A percentile compares a stretch with the other conserved stretches of the same genome.
phyloP scores from a whole-genome alignment of 1,140 invertebrate species.

The Cepaea nemoralis region DNA sequence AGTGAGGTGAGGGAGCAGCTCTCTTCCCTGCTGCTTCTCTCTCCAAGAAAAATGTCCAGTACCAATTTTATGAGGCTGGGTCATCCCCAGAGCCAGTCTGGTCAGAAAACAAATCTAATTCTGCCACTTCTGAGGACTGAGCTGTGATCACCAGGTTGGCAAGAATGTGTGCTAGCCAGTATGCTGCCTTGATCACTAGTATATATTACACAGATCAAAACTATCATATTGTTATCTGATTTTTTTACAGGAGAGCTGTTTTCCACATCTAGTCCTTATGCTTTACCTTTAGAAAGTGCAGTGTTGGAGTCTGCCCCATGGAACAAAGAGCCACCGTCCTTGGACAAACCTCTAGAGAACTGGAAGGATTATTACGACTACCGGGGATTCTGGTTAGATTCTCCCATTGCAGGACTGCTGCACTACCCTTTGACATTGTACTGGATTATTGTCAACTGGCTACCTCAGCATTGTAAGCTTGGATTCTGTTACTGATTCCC shows the following conservation, averaged over 20 bases:
- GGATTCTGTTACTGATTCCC: background rate
- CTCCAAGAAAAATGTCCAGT: too few species aligned
- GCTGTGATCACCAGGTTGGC: too few species aligned
- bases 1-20: too few species aligned
- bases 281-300: conserved; percentile 1
- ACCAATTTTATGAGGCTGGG: too few species aligned
- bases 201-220: too few species aligned
- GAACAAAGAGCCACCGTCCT: background rate
- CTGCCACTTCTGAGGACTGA: too few species aligned
- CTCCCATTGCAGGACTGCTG: conserved; percentile 53
- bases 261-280: background rate
- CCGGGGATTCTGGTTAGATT: conserved; percentile 52
- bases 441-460: conserved; percentile 48
- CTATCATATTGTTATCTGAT: background rate
- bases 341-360: conserved; percentile 14
- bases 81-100: too few species aligned
- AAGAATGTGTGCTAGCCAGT: too few species aligned
- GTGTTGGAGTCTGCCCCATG: background rate
- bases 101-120: too few species aligned
- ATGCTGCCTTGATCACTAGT: too few species aligned
- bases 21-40: too few species aligned
- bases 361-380: conserved; percentile 53
- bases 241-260: conserved; percentile 4
- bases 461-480: conserved; percentile 47
- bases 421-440: conserved; percentile 56